Base-by-base conservation (phyloP, 2,888 invertebrate genomes). In the Acleris literana region DNA sequence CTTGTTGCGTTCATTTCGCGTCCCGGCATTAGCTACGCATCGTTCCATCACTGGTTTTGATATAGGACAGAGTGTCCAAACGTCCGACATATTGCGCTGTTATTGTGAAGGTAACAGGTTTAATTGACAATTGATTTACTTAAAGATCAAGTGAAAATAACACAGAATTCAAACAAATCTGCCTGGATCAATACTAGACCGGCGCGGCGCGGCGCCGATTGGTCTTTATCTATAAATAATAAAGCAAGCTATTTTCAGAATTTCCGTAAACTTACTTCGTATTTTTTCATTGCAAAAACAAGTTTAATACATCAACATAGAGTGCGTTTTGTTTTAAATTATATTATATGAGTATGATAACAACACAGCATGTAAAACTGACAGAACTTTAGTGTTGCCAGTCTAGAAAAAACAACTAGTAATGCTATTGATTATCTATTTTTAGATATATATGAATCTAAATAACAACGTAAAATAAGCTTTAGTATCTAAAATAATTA, bases 41-140 rank as follows among this genome's bases (percentile, higher is more conserved):
- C 70, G 72, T 49, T 79, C 54, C 20, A 65, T 25, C 1, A 48
- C 4, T 5, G 55, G 51, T 44, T 77, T 64, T 11, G 81, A 79
- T 29, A 76, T 72, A 20, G 80, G 74, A 3, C 81, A 79, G 72
- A 84, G 83, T 18, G 68, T 76, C 85, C 85, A 87, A n/a, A 76
- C 71, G 44, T 76, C 71, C 20, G 81, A 72, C 84, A 85, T 85
- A 63, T 18, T 71, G 55, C 65, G 29, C 29, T 5, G 25, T 44
- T 57, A 5, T 2, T 63, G n/a, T 48, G 13, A 5, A 54, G 25
- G 1, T 6, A 49, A 11, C 3, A 17, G 13, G 13, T 25, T 39
- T 2, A 20, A 22, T 49, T 18, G 39, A 49, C 20, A 51, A 63
- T 58, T 43, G 63, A 63, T 67, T 58, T 53, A 25, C 39, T 57